phyloP scores from a whole-genome alignment of 2,113 vertebrate genomes.

The Copsychus sechellarum region DNA sequence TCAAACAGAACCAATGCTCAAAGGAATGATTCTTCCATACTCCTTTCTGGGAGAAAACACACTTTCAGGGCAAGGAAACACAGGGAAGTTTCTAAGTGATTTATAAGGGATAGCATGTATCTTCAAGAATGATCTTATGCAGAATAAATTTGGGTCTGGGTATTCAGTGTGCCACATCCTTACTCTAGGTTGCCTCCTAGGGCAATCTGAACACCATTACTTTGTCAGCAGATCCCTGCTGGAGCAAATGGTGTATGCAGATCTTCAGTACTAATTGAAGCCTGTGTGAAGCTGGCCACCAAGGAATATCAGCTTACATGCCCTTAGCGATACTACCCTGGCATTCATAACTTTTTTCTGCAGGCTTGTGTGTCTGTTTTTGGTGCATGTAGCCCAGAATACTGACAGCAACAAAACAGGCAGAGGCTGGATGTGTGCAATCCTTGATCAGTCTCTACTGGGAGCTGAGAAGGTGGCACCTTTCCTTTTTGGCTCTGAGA shows the following conservation, averaged over 20 bases:
- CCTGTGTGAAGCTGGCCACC: neutral
- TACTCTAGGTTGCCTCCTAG: neutral
- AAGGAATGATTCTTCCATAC: neutral
- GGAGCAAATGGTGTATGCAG: neutral
- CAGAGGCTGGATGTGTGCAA: neutral
- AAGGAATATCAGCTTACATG: neutral
- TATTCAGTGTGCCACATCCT: neutral
- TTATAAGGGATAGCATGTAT: neutral
- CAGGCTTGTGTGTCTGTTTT: neutral
- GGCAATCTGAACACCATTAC: neutral
- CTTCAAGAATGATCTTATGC: neutral
- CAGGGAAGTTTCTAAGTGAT: neutral
- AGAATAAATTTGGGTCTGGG: neutral
- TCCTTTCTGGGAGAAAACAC: neutral
- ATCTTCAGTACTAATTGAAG: neutral
- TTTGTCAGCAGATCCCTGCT: neutral
- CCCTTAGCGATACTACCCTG: neutral
- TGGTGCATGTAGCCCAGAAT: rapidly evolving
- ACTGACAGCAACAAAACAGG: neutral
- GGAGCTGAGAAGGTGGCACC: neutral
- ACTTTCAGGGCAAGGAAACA: neutral
- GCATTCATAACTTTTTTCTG: neutral
- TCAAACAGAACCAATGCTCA: neutral
- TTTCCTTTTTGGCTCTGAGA: neutral
- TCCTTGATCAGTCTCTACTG: neutral